Evolutionary conservation across 2,797 vertebrate species (phyloP), one percentile per base, ranked within the genome.

Genomic region (Gallinago solitaria): DNA sequence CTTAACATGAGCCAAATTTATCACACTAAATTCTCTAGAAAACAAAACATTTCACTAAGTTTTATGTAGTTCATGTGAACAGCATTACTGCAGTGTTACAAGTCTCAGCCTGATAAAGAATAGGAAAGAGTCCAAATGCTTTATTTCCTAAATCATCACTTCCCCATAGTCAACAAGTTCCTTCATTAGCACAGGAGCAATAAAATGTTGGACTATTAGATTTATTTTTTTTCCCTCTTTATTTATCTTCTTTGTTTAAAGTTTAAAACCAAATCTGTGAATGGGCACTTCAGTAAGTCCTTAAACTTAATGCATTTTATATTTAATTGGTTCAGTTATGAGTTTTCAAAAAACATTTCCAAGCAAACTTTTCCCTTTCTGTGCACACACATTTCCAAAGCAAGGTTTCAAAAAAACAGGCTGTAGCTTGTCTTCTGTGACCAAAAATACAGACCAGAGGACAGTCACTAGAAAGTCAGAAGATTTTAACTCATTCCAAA

Each of bases 131-230:
- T 9, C 56, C 37, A 53, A 75, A n/a, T 32, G 54, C 28, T 92
- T 79, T 45, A 39, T 51, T 88, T 57, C 41, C 41, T 28, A 35
- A 74, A 28, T 11, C 32, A 28, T 11, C 32, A 28, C 23, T 50
- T 71, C 73, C 54, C 32, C 37, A 23, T 3, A 17, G 60, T 14
- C 41, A 50, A 59, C 25, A 25, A 39, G 20, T 30, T 68, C 63
- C 75, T 35, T 64, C 37, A n/a, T 11, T 51, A 45, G 41, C 2
- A 2, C n/a, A 25, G 11, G 16, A 25, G 13, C n/a, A 76, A 4
- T 16, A 43, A 25, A 23, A 14, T 1, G 57, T 5, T 1, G 2
- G 20, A 35, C 11, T 35, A 47, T 5, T 16, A 8, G 9, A 41
- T 30, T 53, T 63, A 12, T 19, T 12, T 28, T 24, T 15, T 20